Evolutionary conservation across 2,113 vertebrate species (phyloP), one percentile per base, ranked within the genome.

Genomic region (Platysternon megacephalum): DNA sequence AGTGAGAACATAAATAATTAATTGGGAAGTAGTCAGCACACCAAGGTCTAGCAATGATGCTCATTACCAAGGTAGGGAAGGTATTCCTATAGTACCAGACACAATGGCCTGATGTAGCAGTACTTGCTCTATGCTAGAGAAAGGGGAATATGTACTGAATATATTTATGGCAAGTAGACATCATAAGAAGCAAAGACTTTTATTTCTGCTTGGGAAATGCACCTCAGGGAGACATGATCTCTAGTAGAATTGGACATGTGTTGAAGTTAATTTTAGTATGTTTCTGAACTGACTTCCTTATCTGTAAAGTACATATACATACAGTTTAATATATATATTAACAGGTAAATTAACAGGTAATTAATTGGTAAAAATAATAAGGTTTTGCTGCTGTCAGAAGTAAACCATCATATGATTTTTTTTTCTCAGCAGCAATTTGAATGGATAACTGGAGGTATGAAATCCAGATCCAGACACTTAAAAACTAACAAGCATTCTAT

Each of bases 361-460:
- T 87, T 83, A 56, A 58, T 13, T 82, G 86, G 10, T 3, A 87
- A 88, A 94, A 87, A 87, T 56, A 4, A 92, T 82, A 32, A 91
- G 88, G 1, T 56, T 61, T 78, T 87, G 3, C 5, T 84, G 39
- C 85, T 96, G 8, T 72, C 19, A 39, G 65, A 39, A 9, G 19
- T 39, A 39, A 72, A 39, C 65, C n/a, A 9, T 39, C n/a, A 39
- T n/a, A 72, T 72, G n/a, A n/a, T 68, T 72, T 68, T 68, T 61
- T 39, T 39, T 46, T 35, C 74, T 29, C 44, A 78, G 24, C 42
- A 78, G 2, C 24, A 46, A 28, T 86, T 56, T 56, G 68, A 29
- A 90, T 88, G 94, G 94, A 39, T 88, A 96, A 93, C 85, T 93
- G 93, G 85, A 88, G 89, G 1, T 65, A 81, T 82, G 78, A 94